Evolutionary conservation across 2,113 vertebrate species (phyloP).

Genomic region (Pipa parva): DNA sequence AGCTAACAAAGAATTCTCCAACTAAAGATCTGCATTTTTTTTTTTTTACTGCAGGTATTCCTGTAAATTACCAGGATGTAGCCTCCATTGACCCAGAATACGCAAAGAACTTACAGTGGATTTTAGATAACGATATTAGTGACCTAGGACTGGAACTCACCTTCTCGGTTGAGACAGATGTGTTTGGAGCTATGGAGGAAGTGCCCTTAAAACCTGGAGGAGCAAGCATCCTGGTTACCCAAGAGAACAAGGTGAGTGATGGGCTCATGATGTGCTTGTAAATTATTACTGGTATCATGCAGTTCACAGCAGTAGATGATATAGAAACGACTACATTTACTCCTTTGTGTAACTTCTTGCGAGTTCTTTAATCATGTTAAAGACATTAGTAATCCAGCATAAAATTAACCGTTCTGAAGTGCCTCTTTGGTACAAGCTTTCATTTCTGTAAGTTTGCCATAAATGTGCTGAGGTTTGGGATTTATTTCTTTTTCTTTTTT

Average conservation of each 20-base stretch:
- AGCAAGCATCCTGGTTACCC: constrained; percentile 86
- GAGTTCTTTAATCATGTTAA: constrained; percentile 1
- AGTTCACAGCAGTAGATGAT: constrained; percentile 19
- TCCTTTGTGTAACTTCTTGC: constrained; percentile 2
- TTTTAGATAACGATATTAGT: constrained; percentile 97
- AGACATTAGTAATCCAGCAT: constrained; percentile 37
- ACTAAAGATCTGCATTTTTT: constrained; percentile 31
- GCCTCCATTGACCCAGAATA: constrained; percentile 98
- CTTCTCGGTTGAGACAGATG: constrained; percentile 94
- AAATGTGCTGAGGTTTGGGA: neutral
- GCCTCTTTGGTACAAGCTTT: neutral
- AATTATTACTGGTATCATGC: constrained; percentile 25
- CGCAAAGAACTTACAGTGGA: constrained; percentile 97
- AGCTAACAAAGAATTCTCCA: constrained; percentile 1
- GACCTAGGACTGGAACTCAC: constrained; percentile 92
- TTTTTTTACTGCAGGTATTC: constrained; percentile 74
- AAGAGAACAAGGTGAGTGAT: constrained; percentile 87
- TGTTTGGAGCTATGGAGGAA: constrained; percentile 96
- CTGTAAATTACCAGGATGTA: constrained; percentile 97
- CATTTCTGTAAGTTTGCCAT: neutral
- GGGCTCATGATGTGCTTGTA: constrained; percentile 34
- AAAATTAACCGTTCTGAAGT: constrained; percentile 20
- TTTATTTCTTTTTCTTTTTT: no score
- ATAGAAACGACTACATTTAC: constrained; percentile 2
- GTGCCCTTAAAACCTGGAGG: constrained; percentile 92